phyloP scores from a whole-genome alignment of 2,113 vertebrate genomes.

The Gadus macrocephalus region DNA sequence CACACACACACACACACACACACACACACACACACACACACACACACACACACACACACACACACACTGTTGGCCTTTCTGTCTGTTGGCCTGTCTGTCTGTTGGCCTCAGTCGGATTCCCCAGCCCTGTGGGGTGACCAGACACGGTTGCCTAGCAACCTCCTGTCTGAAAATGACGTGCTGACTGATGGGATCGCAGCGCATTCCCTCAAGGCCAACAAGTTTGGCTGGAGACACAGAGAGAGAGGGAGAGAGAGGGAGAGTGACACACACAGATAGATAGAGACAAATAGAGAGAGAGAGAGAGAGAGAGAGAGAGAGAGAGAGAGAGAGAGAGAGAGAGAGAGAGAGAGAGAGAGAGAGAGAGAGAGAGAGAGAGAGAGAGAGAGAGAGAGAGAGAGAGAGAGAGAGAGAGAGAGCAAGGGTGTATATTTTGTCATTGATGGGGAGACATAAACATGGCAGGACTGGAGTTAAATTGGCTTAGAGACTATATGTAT shows the following conservation, averaged over 20 bases:
- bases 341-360: background rate
- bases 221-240: slow-evolving; percentile 1
- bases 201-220: slow-evolving; percentile 13
- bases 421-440: background rate
- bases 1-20: background rate
- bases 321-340: background rate
- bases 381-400: background rate
- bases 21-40: background rate
- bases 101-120: slow-evolving; percentile 31
- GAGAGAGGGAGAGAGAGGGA: background rate
- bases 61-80: background rate
- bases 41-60: background rate
- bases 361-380: background rate
- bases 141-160: slow-evolving; percentile 54
- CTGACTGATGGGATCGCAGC: slow-evolving; percentile 30
- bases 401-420: background rate
- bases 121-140: slow-evolving; percentile 38
- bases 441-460: too few relatives aligned
- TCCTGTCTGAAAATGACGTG: slow-evolving; percentile 15
- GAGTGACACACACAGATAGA: background rate
- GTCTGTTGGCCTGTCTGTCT: background rate
- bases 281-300: too few relatives aligned
- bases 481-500: too few relatives aligned
- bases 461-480: too few relatives aligned
- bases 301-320: too few relatives aligned